Conservation (phyloP, 30 jellyfish, hydroid and myxozoan species). For the Nemopilema nomurai region DNA sequence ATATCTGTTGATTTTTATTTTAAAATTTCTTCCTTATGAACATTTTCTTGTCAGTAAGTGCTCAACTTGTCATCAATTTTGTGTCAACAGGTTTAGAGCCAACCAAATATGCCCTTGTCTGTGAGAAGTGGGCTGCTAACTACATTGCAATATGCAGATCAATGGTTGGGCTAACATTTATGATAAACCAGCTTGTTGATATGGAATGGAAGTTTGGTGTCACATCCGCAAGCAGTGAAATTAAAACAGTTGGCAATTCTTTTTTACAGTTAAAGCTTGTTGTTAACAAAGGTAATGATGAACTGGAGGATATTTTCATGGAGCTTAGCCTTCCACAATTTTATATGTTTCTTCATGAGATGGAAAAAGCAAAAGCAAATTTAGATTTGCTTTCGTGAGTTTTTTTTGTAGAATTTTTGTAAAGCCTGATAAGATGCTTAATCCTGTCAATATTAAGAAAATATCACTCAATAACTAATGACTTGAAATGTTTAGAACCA, state of each 20-base stretch:
- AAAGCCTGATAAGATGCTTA: no score
- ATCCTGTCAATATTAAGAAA: no score
- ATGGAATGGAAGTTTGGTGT: conserved; percentile 99
- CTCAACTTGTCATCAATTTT: neutral
- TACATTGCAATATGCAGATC: conserved; percentile 62
- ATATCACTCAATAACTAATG: no score
- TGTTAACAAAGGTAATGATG: conserved; percentile 70
- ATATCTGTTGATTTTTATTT: no score
- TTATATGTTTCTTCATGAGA: conserved; percentile 88
- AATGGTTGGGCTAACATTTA: conserved; percentile 66
- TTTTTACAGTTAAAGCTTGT: conserved; percentile 83
- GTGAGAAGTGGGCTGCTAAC: conserved; percentile 64
- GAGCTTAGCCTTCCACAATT: conserved; percentile 89
- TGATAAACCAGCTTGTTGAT: conserved; percentile 80
- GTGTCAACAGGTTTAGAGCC: conserved; percentile 44
- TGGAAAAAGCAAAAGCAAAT: conserved; percentile 87
- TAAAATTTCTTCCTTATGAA: neutral
- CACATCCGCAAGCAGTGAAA: conserved; percentile 88
- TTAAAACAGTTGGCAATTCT: conserved; percentile 71
- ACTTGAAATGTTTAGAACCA: no score
- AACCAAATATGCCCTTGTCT: conserved; percentile 29
- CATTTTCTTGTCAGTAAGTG: neutral
- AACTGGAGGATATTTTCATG: conserved; percentile 64
- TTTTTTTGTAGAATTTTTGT: no score
- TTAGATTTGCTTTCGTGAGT: conserved; percentile 56